Conservation (phyloP, 2,113 vertebrate genomes). For the Clarias magur region DNA sequence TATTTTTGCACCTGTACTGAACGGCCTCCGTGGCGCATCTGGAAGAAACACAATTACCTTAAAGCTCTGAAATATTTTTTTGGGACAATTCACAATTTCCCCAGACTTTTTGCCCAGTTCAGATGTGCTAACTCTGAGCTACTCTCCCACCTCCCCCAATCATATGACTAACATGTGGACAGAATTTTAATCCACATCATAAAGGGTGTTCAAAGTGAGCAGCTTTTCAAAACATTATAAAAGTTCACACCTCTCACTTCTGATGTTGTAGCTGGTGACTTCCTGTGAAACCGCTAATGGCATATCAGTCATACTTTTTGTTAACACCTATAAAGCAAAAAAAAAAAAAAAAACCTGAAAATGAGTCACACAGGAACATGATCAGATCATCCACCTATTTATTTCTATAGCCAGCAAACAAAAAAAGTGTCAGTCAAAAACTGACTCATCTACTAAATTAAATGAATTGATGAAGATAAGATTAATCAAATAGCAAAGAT, state of each 20-base stretch:
- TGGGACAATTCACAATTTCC: too few species aligned
- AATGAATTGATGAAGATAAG: too few species aligned
- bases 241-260: background rate
- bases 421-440: background rate
- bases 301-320: slow-evolving; percentile 2
- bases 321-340: background rate
- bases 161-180: background rate
- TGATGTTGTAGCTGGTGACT: background rate
- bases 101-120: background rate
- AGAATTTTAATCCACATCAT: background rate
- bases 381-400: background rate
- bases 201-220: background rate
- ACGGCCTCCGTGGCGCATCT: too few species aligned
- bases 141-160: background rate
- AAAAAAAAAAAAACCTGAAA: too few species aligned
- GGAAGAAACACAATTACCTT: too few species aligned
- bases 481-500: too few species aligned
- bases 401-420: background rate
- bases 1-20: too few species aligned
- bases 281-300: background rate
- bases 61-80: too few species aligned
- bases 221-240: background rate
- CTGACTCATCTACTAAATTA: too few species aligned
- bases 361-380: background rate
- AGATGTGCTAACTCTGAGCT: background rate